Evolutionary conservation across 1,140 invertebrate genomes (phyloP).

Genomic region (Saccostrea echinata): DNA sequence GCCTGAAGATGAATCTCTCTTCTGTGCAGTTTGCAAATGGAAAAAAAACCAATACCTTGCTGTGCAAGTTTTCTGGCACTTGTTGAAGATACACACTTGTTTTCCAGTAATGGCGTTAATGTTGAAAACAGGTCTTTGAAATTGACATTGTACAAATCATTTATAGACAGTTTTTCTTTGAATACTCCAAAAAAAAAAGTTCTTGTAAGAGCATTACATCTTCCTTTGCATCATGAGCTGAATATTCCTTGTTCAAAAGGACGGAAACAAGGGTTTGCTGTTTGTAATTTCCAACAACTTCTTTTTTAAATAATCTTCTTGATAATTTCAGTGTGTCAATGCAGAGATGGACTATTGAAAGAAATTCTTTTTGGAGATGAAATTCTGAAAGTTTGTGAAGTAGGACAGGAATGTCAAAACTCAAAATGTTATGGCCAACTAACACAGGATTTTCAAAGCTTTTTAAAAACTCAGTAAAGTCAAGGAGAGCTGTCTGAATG

Average conservation of each 20-base stretch:
- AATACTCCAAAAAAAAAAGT: conserved; percentile 4
- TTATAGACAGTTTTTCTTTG: neutral
- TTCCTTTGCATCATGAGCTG: conserved; percentile 17
- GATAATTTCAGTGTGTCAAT: neutral
- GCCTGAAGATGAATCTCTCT: neutral
- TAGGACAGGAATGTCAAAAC: neutral
- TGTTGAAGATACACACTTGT: neutral
- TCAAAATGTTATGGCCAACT: neutral
- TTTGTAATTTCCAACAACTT: conserved; percentile 25
- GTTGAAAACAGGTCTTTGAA: neutral
- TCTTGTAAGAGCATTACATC: conserved; percentile 28
- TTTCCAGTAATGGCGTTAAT: neutral
- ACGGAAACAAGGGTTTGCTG: conserved; percentile 29
- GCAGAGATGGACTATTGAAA: neutral
- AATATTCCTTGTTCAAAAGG: neutral
- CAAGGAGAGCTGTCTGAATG: neutral
- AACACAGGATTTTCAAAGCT: neutral
- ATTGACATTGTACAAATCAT: neutral
- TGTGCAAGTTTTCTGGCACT: neutral
- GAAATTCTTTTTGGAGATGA: neutral
- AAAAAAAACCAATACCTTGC: neutral
- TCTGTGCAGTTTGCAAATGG: neutral
- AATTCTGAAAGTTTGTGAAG: neutral
- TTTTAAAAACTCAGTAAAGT: neutral
- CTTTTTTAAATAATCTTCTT: neutral